Conservation (phyloP, 2,797 vertebrate genomes). For the Pseudocheirus occidentalis region DNA sequence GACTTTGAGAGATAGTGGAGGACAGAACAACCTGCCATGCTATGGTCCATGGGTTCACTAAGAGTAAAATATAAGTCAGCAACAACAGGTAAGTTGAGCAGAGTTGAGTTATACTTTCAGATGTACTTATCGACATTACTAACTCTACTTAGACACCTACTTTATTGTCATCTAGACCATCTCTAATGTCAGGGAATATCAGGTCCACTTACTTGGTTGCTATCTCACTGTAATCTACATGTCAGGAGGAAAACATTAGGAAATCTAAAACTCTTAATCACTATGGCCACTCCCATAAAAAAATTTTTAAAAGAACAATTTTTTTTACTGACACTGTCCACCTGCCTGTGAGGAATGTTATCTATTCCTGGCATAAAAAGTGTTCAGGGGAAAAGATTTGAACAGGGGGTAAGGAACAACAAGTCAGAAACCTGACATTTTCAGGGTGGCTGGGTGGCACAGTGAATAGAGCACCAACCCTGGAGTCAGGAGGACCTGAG, state of each 20-base stretch:
- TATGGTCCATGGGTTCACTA: too few relatives aligned
- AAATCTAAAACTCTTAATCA: neutral
- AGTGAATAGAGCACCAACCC: too few relatives aligned
- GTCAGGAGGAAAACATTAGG: neutral
- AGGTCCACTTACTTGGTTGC: neutral
- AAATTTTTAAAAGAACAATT: neutral
- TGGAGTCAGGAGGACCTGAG: too few relatives aligned
- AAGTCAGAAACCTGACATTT: neutral
- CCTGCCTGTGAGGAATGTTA: conserved; percentile 24
- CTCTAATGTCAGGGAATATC: neutral
- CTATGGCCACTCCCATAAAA: neutral
- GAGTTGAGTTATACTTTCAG: conserved; percentile 6
- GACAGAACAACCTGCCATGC: too few relatives aligned
- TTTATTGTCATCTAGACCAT: conserved; percentile 31
- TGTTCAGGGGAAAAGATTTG: neutral
- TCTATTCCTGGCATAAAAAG: neutral
- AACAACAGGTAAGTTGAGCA: neutral
- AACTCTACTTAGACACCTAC: neutral
- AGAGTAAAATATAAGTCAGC: too few relatives aligned
- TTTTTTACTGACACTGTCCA: neutral
- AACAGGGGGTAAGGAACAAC: neutral
- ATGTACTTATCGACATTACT: neutral
- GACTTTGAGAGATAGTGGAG: too few relatives aligned
- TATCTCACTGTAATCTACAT: neutral
- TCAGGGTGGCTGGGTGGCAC: too few relatives aligned